Evolutionary conservation across 2,797 vertebrate genomes (phyloP), one percentile per base, ranked within the genome.

Genomic region (Paedocypris micromegethes): DNA sequence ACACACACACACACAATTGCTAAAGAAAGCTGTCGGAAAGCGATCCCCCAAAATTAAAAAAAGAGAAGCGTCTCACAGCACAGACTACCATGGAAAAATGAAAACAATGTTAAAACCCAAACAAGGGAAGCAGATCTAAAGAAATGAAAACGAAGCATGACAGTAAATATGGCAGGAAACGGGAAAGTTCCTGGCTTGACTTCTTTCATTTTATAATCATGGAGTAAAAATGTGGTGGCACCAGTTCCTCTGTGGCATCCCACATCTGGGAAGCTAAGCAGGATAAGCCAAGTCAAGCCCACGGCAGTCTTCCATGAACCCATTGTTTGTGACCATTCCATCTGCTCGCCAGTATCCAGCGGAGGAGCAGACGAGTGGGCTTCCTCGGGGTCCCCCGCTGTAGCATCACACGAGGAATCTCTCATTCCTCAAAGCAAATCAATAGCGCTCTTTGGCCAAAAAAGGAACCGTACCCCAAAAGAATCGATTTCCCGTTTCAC

Each of bases 311-410:
- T 73, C 68, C 48, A 54, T 62, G 66, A 68, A 57, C 60, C 66
- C 64, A 73, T 74, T 78, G 76, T 76, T 63, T 80, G 69, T 64
- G 72, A 63, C 74, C 70, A 40, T 54, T 60, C 70, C 73, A 76
- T 75, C 72, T 70, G 74, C 68, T 72, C 47, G 9, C 57, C 53
- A 51, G 54, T 58, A 46, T 67, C 43, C 64, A 64, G 66, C 5
- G 48, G 64, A 59, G 9, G 64, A 64, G 60, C 74, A 70, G 65
- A 70, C 68, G 65, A 74, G 61, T 56, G 61, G 74, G 65, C 47
- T 64, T 58, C 60, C 54, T 49, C 23, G n/a, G 59, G 63, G 64
- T 64, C 56, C 52, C 49, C 68, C 48, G 46, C 52, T 64, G 56
- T 62, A 56, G 48, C 64, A 56, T 72, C 60, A 60, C 72, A 60